Evolutionary conservation across 1,140 invertebrate species (phyloP).

Genomic region (Schlechtendalia chinensis): DNA sequence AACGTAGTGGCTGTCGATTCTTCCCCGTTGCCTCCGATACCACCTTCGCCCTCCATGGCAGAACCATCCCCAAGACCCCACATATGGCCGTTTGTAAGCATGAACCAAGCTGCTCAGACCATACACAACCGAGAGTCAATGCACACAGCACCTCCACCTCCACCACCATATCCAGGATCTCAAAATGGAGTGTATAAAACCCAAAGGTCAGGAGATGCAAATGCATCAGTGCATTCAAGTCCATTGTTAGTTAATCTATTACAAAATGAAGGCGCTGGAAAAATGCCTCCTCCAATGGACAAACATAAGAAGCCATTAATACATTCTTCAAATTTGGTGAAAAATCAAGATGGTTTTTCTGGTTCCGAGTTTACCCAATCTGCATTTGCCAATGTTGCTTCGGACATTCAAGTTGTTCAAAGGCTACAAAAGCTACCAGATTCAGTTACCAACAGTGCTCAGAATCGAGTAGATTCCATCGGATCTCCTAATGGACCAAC

Average conservation of each 20-base stretch:
- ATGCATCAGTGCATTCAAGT: constrained; percentile 68
- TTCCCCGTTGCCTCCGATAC: constrained; percentile 56
- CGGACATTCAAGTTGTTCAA: constrained; percentile 42
- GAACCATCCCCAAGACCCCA: constrained; percentile 52
- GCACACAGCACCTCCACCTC: constrained; percentile 54
- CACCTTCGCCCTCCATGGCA: constrained; percentile 37
- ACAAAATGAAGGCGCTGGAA: constrained; percentile 73
- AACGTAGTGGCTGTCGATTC: constrained; percentile 73
- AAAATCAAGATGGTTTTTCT: constrained; percentile 45
- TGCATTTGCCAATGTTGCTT: constrained; percentile 48
- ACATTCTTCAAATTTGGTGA: constrained; percentile 53
- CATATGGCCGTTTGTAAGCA: constrained; percentile 77
- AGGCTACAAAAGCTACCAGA: constrained; percentile 47
- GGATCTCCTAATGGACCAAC: constrained; percentile 49
- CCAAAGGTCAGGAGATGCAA: constrained; percentile 40
- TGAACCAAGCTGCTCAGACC: constrained; percentile 77
- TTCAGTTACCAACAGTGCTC: constrained; percentile 50
- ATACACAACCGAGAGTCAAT: constrained; percentile 58
- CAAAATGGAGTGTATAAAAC: constrained; percentile 46
- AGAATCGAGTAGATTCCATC: constrained; percentile 48
- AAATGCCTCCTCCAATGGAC: constrained; percentile 52
- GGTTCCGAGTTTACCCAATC: constrained; percentile 50
- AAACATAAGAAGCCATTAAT: constrained; percentile 55
- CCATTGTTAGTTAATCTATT: constrained; percentile 87
- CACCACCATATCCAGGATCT: constrained; percentile 59